phyloP scores from a whole-genome alignment of 2,113 vertebrate genomes.

The Silurus glanis region DNA sequence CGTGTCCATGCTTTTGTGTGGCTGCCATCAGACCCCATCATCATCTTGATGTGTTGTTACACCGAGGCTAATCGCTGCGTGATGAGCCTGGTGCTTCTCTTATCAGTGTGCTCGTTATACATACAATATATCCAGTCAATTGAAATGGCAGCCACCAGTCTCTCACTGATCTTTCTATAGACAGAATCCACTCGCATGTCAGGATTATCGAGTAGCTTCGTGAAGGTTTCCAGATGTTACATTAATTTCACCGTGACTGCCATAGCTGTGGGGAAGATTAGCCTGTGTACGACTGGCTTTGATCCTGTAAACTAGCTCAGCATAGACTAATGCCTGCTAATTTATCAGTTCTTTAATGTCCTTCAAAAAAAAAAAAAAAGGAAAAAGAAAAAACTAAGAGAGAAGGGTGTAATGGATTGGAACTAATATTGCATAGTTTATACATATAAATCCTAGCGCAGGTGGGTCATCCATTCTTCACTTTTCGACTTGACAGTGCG shows the following conservation, averaged over 20 bases:
- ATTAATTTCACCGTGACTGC: constrained; percentile 32
- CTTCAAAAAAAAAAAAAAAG: constrained; percentile 17
- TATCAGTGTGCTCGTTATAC: constrained; percentile 28
- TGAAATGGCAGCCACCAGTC: constrained; percentile 58
- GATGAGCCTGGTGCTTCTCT: constrained; percentile 13
- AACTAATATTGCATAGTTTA: constrained; percentile 18
- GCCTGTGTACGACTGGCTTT: constrained; percentile 29
- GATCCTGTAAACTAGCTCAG: constrained; percentile 29
- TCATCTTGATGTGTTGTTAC: constrained; percentile 33
- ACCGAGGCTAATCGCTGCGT: constrained; percentile 25
- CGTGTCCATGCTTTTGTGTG: constrained; percentile 20
- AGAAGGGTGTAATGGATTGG: constrained; percentile 14
- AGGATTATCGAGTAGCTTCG: constrained; percentile 70
- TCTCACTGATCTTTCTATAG: constrained; percentile 65
- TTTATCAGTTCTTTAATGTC: constrained; percentile 24
- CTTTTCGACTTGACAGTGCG: constrained; percentile 7
- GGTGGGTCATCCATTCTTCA: neutral
- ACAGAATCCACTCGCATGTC: constrained; percentile 64
- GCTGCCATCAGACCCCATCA: constrained; percentile 20
- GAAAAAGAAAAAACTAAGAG: neutral
- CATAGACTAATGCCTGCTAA: constrained; percentile 16
- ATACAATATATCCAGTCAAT: constrained; percentile 56
- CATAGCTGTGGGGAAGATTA: constrained; percentile 17
- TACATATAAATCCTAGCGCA: neutral
- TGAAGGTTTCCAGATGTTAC: constrained; percentile 43